Percentiles rank a stretch among this genome's conserved stretches.
These are phyloP conservation scores for Mechanitis messenoides DNA, from an alignment of 2,888 invertebrate genomes.

Conservation along the genomic window DNA sequence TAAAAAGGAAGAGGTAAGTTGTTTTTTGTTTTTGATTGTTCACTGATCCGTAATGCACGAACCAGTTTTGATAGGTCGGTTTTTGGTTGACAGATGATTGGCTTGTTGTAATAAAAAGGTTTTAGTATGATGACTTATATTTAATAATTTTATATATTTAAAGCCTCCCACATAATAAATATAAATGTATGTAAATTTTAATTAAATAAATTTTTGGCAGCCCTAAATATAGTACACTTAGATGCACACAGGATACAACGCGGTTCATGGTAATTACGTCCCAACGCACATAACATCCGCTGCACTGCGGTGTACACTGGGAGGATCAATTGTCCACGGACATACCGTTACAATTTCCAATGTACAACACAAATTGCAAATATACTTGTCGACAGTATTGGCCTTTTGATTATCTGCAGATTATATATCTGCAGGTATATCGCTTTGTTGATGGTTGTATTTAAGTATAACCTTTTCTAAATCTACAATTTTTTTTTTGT, in stretches of 20 bases:
- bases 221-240: constrained; percentile 37
- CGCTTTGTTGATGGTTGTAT: background rate
- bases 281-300: constrained; percentile 47
- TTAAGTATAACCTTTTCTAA: background rate
- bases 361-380: constrained; percentile 21
- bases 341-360: constrained; percentile 18
- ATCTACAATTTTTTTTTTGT: background rate
- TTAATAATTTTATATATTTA: background rate
- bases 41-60: constrained; percentile 7
- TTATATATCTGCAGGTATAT: constrained; percentile 1
- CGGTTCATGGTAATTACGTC: constrained; percentile 49
- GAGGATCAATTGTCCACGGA: constrained; percentile 18
- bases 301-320: constrained; percentile 29
- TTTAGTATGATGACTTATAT: background rate
- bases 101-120: background rate
- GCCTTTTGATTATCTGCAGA: constrained; percentile 5
- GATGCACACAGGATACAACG: constrained; percentile 47
- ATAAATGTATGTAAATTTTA: no score
- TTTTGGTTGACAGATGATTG: constrained; percentile 1
- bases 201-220: background rate
- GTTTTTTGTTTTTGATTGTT: constrained; percentile 3
- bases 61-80: constrained; percentile 3
- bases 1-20: constrained; percentile 3
- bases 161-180: no score
- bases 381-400: constrained; percentile 16